phyloP scores from a whole-genome alignment of 2,888 invertebrate genomes.

The Drosophila kanekoi region DNA sequence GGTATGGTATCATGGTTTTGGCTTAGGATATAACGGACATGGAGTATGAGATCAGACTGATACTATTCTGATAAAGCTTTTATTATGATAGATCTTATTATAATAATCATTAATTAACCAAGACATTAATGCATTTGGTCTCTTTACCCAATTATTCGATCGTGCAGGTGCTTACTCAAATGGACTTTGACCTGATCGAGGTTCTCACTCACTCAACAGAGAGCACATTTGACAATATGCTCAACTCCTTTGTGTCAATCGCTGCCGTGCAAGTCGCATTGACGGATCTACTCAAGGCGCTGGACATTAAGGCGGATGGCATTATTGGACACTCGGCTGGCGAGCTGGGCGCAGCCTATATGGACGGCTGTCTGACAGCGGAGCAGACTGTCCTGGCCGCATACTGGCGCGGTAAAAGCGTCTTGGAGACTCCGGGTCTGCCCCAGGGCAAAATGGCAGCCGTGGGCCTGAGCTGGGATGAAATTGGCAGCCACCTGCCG shows the following conservation, averaged over 20 bases:
- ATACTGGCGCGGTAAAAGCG: constrained; percentile 95
- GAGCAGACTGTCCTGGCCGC: constrained; percentile 97
- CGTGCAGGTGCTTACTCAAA: constrained; percentile 88
- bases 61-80: no score
- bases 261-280: constrained; percentile 98
- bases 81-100: no score
- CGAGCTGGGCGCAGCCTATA: constrained; percentile 94
- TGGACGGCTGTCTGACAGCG: constrained; percentile 96
- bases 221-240: constrained; percentile 92
- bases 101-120: background rate
- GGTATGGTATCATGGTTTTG: no score
- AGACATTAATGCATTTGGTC: background rate
- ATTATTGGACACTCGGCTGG: constrained; percentile 95
- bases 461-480: constrained; percentile 95
- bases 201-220: constrained; percentile 91
- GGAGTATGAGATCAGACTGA: no score
- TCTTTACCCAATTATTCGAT: background rate
- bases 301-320: constrained; percentile 94
- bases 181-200: constrained; percentile 92
- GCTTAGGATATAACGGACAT: no score
- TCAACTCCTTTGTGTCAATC: constrained; percentile 96
- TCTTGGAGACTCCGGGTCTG: constrained; percentile 89
- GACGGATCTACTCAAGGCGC: constrained; percentile 91
- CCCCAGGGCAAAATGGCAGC: constrained; percentile 95
- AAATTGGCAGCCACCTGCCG: constrained; percentile 90